phyloP scores from a whole-genome alignment of 2,888 invertebrate species.

The Mesorhabditis spiculigera region DNA sequence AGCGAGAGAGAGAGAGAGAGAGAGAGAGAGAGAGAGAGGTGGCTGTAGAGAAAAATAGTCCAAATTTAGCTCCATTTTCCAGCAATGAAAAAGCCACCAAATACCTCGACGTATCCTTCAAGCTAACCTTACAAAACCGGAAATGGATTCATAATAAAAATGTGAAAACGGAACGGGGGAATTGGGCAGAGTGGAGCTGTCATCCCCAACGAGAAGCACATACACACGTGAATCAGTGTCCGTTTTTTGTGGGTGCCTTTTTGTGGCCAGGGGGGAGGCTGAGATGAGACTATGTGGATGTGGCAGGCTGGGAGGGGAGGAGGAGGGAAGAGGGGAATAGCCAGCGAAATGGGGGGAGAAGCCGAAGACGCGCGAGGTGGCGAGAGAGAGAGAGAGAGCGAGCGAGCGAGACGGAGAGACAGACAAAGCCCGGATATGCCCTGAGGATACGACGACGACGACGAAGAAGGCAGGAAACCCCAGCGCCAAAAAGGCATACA shows the following conservation, averaged over 20 bases:
- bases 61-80: slow-evolving; percentile 7
- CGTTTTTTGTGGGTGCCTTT: too few relatives aligned
- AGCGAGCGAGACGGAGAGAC: slow-evolving; percentile 8
- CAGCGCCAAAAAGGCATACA: too few relatives aligned
- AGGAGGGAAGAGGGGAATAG: too few relatives aligned
- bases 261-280: too few relatives aligned
- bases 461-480: too few relatives aligned
- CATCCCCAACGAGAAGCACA: slow-evolving; percentile 9
- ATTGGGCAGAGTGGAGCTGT: slow-evolving; percentile 8
- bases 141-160: neutral
- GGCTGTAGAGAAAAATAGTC: slow-evolving; percentile 11
- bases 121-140: too few relatives aligned
- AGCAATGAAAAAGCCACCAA: neutral
- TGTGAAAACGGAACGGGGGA: slow-evolving; percentile 12
- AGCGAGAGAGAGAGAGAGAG: slow-evolving; percentile 12
- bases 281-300: too few relatives aligned
- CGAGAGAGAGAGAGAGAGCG: slow-evolving; percentile 11
- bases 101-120: too few relatives aligned
- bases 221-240: slow-evolving; percentile 9
- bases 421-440: neutral
- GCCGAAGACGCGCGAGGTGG: slow-evolving; percentile 8
- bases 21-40: slow-evolving; percentile 11
- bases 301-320: slow-evolving; percentile 4
- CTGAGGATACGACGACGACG: too few relatives aligned
- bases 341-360: too few relatives aligned